phyloP scores from a whole-genome alignment of 2,888 invertebrate genomes.

The Orthonevra nobilis region DNA sequence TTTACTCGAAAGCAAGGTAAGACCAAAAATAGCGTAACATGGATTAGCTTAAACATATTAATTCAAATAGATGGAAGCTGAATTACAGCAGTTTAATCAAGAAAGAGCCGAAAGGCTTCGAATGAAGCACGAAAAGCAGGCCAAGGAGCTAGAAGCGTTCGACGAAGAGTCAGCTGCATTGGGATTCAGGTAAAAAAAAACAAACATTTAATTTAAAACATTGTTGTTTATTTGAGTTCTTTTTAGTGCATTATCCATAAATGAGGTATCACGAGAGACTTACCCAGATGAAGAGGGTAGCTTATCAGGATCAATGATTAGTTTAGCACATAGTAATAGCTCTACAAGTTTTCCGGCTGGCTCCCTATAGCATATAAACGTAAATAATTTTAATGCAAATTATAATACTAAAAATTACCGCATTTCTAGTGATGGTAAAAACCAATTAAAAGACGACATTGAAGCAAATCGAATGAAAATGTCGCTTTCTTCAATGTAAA shows the following conservation, averaged over 20 bases:
- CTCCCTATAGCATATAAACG: constrained; percentile 83
- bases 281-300: constrained; percentile 95
- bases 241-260: constrained; percentile 92
- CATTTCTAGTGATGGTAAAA: constrained; percentile 74
- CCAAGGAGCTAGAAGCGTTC: constrained; percentile 94
- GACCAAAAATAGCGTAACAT: too few relatives aligned
- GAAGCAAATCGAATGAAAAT: constrained; percentile 72
- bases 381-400: constrained; percentile 77
- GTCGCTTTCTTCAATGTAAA: constrained; percentile 73
- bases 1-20: constrained; percentile 95
- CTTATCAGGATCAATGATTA: constrained; percentile 95
- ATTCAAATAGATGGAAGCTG: constrained; percentile 90
- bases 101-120: constrained; percentile 95
- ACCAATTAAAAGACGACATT: constrained; percentile 73
- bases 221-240: neutral
- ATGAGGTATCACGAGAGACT: constrained; percentile 93
- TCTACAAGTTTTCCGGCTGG: constrained; percentile 94
- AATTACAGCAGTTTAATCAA: constrained; percentile 93
- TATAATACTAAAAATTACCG: constrained; percentile 75
- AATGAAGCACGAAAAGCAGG: constrained; percentile 93
- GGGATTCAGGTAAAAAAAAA: constrained; percentile 89
- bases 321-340: constrained; percentile 97
- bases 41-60: constrained; percentile 20
- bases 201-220: neutral
- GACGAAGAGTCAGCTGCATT: constrained; percentile 96